Conservation (phyloP, 2,888 invertebrate species). For the Conops quadrifasciatus region DNA sequence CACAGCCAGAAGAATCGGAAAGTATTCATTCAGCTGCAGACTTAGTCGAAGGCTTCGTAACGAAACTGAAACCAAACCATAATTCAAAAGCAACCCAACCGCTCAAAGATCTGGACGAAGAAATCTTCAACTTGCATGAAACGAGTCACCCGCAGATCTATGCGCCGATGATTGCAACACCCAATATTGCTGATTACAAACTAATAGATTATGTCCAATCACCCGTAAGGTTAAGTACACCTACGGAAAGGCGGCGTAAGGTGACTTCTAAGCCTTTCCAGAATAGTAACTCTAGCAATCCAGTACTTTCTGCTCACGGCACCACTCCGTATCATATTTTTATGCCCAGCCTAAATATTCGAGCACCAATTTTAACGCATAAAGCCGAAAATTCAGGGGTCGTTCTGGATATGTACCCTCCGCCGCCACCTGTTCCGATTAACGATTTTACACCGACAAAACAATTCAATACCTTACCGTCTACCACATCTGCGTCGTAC, state of each 20-base stretch:
- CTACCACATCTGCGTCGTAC: conserved; percentile 1
- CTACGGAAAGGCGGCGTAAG: conserved; percentile 28
- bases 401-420: conserved; percentile 9
- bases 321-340: background rate
- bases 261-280: background rate
- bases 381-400: too few species aligned
- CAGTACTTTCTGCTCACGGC: background rate
- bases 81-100: background rate
- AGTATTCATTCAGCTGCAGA: background rate
- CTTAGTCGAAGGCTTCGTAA: background rate
- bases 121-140: conserved; percentile 54
- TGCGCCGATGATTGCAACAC: too few species aligned
- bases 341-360: background rate
- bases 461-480: conserved; percentile 41
- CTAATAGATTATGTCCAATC: too few species aligned
- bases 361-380: background rate
- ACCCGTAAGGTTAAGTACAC: too few species aligned
- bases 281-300: background rate
- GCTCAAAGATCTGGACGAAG: conserved; percentile 31
- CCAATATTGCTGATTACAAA: too few species aligned
- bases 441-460: conserved; percentile 11
- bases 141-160: conserved; percentile 52
- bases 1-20: background rate
- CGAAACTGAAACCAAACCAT: background rate
- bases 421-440: conserved; percentile 58